Evolutionary conservation across 1,140 invertebrate species (phyloP).

Genomic region (Gryllus bimaculatus): DNA sequence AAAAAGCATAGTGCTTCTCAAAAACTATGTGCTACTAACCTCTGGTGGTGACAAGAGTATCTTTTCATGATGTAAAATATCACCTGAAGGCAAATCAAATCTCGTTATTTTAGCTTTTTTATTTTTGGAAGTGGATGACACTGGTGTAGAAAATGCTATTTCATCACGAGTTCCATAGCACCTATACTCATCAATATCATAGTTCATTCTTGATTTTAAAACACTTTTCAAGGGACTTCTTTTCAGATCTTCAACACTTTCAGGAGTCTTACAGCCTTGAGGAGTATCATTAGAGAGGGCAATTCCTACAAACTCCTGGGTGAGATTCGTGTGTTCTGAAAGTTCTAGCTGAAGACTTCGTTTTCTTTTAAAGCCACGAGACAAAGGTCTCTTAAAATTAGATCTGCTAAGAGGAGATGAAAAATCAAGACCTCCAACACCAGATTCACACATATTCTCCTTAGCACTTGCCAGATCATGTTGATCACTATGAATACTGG

Average conservation of each 20-base stretch:
- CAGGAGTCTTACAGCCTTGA: not conserved
- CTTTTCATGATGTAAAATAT: not conserved
- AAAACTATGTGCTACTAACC: not conserved
- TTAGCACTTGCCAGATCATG: not conserved
- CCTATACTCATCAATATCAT: not conserved
- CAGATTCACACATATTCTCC: not conserved
- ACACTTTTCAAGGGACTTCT: constrained; percentile 25
- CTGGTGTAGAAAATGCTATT: constrained; percentile 68
- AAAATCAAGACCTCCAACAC: not conserved
- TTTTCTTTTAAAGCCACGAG: not conserved
- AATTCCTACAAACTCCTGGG: not conserved
- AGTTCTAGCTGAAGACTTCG: not conserved
- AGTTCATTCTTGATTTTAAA: constrained; percentile 23
- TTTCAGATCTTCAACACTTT: not conserved
- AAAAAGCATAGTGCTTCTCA: no score
- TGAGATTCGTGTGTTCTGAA: not conserved
- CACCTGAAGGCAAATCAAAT: not conserved
- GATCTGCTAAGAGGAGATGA: not conserved
- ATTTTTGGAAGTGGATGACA: constrained; percentile 37
- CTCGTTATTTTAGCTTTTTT: constrained; percentile 36
- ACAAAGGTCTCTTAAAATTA: not conserved
- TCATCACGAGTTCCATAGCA: constrained; percentile 24
- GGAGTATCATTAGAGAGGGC: not conserved
- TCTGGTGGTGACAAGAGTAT: not conserved
- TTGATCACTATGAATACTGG: not conserved